Evolutionary conservation across 2,797 vertebrate species (phyloP).

Genomic region (Otolemur crassicaudatus): DNA sequence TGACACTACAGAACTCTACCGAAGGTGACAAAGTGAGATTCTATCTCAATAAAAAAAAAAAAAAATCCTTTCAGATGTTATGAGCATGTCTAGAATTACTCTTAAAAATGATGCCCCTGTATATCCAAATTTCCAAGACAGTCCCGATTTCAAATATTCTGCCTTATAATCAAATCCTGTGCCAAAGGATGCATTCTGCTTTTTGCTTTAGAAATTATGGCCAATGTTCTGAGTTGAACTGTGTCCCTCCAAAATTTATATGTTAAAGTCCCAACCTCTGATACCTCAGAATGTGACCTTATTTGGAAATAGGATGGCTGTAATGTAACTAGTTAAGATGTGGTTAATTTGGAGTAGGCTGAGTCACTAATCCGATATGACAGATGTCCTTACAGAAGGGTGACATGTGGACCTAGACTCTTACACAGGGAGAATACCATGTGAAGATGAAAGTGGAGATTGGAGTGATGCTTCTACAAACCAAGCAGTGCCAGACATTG

Average conservation of each 20-base stretch:
- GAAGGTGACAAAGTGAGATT: too few species aligned
- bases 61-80: not conserved
- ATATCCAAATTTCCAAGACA: not conserved
- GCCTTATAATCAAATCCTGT: not conserved
- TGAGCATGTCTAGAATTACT: not conserved
- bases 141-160: slow-evolving; percentile 32
- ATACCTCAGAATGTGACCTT: slow-evolving; percentile 3
- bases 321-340: not conserved
- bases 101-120: not conserved
- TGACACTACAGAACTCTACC: too few species aligned
- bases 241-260: not conserved
- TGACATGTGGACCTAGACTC: not conserved
- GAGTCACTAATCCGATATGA: not conserved
- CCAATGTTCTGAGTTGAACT: not conserved
- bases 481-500: not conserved
- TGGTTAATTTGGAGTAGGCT: not conserved
- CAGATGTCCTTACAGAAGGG: not conserved
- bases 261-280: not conserved
- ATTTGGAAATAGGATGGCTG: slow-evolving; percentile 37
- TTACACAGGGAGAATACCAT: not conserved
- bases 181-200: not conserved
- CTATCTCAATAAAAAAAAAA: too few species aligned
- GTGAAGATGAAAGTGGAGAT: not conserved
- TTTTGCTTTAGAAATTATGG: slow-evolving; percentile 49
- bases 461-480: not conserved